Conservation (phyloP, 37 sponge, comb jelly and placozoan species). For the Amphimedon queenslandica region DNA sequence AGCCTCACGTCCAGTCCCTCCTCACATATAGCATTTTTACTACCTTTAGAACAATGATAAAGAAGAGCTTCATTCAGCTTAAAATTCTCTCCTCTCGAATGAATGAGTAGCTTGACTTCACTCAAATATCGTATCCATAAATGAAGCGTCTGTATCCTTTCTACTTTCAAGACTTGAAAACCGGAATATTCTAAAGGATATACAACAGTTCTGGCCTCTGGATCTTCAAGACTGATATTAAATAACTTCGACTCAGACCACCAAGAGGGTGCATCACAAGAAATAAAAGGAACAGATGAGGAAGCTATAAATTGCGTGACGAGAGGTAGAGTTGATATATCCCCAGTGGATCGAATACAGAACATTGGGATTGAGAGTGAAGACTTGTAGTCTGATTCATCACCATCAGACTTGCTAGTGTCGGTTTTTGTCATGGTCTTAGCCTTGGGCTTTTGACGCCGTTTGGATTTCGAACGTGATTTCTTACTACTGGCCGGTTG, state of each 20-base stretch:
- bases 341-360: too few species aligned
- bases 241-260: not conserved
- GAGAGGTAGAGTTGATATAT: not conserved
- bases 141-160: slow-evolving; percentile 52
- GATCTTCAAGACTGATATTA: not conserved
- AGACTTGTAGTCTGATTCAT: too few species aligned
- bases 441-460: too few species aligned
- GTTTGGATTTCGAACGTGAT: too few species aligned
- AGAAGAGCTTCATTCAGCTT: slow-evolving; percentile 49
- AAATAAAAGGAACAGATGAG: not conserved
- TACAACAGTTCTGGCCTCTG: not conserved
- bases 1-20: slow-evolving; percentile 75
- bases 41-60: slow-evolving; percentile 56
- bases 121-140: slow-evolving; percentile 53
- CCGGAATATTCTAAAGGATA: not conserved
- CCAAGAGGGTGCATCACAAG: not conserved
- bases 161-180: slow-evolving; percentile 6
- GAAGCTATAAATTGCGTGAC: not conserved
- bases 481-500: too few species aligned
- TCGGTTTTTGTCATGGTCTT: too few species aligned
- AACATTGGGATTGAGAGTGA: too few species aligned
- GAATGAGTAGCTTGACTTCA: slow-evolving; percentile 52
- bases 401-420: too few species aligned
- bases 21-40: slow-evolving; percentile 46
- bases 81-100: slow-evolving; percentile 7